Evolutionary conservation across 2,113 vertebrate genomes (phyloP).

Genomic region (Pseudorectes ferrugineus): DNA sequence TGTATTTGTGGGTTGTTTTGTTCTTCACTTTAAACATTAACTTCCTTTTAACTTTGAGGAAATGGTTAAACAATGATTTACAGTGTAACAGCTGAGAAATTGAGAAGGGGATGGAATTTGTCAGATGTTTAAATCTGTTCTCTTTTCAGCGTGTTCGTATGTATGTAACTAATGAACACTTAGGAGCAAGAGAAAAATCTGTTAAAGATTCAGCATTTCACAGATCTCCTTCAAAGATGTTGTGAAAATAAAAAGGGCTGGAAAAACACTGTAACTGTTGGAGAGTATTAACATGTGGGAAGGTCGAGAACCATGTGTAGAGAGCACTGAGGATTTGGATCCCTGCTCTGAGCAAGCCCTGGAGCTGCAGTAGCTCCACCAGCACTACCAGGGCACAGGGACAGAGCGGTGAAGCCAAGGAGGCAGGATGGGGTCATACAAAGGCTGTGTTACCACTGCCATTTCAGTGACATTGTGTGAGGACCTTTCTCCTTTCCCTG

Average conservation of each 20-base stretch:
- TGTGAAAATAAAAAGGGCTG: constrained; percentile 28
- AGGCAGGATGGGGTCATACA: neutral
- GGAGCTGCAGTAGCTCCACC: neutral
- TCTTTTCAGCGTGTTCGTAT: neutral
- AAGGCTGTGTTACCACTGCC: neutral
- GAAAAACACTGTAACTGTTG: constrained; percentile 18
- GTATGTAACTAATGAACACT: constrained; percentile 28
- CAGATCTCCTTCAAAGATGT: constrained; percentile 10
- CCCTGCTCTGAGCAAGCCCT: neutral
- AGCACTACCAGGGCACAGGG: neutral
- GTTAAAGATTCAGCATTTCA: constrained; percentile 36
- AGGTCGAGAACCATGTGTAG: neutral
- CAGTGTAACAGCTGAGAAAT: constrained; percentile 17
- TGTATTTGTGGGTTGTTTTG: neutral
- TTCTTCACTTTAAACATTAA: neutral
- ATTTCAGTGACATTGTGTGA: neutral
- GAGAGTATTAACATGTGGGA: neutral
- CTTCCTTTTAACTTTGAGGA: constrained; percentile 16
- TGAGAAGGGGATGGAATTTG: constrained; percentile 30
- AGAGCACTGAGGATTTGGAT: neutral
- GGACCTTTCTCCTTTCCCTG: neutral
- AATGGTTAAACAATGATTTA: constrained; percentile 27
- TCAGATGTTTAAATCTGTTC: constrained; percentile 48
- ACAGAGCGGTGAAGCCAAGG: neutral
- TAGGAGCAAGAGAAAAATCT: constrained; percentile 9